Conservation (phyloP, 1,140 invertebrate species). For the Parasteatoda tepidariorum region DNA sequence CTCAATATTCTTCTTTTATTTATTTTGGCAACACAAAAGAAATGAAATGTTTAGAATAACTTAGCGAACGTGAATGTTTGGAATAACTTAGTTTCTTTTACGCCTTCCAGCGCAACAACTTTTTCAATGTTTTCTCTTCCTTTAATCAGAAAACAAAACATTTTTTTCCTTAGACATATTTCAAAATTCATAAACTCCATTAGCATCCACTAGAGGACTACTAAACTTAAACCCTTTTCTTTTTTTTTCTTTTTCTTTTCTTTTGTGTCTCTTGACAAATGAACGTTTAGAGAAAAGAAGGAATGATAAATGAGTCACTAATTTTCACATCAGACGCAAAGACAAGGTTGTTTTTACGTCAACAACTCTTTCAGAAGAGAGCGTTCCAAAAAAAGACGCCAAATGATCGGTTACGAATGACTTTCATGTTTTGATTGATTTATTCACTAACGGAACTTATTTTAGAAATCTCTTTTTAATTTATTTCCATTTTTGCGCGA, state of each 20-base stretch:
- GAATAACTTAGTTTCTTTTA: background rate
- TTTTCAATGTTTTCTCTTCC: background rate
- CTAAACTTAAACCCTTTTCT: background rate
- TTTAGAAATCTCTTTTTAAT: background rate
- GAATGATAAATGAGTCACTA: slow-evolving; percentile 56
- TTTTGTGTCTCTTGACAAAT: slow-evolving; percentile 40
- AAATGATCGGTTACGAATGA: slow-evolving; percentile 51
- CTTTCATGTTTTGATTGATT: slow-evolving; percentile 50
- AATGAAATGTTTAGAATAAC: background rate
- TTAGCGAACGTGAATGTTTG: too few relatives aligned
- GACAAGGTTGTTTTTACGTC: slow-evolving; percentile 50
- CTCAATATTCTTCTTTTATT: background rate
- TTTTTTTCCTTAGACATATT: slow-evolving; percentile 3
- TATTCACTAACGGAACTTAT: slow-evolving; percentile 13
- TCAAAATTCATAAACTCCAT: slow-evolving; percentile 53
- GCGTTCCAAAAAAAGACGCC: slow-evolving; percentile 17
- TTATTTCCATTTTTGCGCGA: background rate
- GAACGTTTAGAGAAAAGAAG: slow-evolving; percentile 7
- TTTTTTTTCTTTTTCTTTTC: background rate
- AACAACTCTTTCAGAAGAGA: slow-evolving; percentile 14
- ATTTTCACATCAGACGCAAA: slow-evolving; percentile 42
- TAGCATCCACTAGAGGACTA: background rate
- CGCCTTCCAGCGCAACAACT: background rate
- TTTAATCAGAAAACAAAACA: slow-evolving; percentile 10
- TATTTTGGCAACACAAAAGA: background rate